phyloP scores from a whole-genome alignment of 2,797 vertebrate species.

The Phylloscopus collybita region DNA sequence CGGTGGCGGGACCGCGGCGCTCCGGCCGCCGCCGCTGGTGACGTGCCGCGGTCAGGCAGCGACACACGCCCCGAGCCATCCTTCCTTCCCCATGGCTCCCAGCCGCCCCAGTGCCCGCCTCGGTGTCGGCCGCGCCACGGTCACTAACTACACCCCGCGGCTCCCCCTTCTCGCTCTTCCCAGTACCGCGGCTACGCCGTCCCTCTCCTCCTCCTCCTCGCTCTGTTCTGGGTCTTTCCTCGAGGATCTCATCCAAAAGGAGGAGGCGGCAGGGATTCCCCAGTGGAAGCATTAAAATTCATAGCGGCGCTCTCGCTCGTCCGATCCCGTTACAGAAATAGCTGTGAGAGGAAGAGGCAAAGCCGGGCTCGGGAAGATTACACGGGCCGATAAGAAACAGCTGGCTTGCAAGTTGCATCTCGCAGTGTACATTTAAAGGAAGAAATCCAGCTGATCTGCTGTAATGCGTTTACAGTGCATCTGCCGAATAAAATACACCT shows the following conservation, averaged over 20 bases:
- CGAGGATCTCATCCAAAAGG: conserved; percentile 22
- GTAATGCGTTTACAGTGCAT: conserved; percentile 21
- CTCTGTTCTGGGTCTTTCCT: conserved; percentile 40
- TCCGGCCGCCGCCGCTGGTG: not conserved
- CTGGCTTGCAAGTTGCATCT: conserved; percentile 28
- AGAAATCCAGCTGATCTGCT: conserved; percentile 54
- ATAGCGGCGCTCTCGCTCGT: not conserved
- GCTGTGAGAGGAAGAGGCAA: not conserved
- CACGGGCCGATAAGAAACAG: not conserved
- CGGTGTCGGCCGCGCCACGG: not conserved
- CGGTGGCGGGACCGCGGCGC: not conserved
- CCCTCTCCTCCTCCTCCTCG: not conserved
- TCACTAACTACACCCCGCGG: not conserved
- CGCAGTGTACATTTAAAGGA: conserved; percentile 38
- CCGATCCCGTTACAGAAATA: conserved; percentile 35
- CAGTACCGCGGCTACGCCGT: not conserved
- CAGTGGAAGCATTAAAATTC: conserved; percentile 11
- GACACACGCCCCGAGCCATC: not conserved
- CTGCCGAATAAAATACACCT: conserved; percentile 20
- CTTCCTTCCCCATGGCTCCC: not conserved
- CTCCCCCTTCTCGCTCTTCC: not conserved
- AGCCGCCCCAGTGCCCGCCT: not conserved
- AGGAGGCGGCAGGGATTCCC: conserved; percentile 64
- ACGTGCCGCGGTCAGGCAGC: conserved; percentile 24
- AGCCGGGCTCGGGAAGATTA: conserved; percentile 26